These are phyloP conservation scores for Bombyx mori DNA, from an alignment of 1,140 invertebrate genomes.

Conservation along the genomic window DNA sequence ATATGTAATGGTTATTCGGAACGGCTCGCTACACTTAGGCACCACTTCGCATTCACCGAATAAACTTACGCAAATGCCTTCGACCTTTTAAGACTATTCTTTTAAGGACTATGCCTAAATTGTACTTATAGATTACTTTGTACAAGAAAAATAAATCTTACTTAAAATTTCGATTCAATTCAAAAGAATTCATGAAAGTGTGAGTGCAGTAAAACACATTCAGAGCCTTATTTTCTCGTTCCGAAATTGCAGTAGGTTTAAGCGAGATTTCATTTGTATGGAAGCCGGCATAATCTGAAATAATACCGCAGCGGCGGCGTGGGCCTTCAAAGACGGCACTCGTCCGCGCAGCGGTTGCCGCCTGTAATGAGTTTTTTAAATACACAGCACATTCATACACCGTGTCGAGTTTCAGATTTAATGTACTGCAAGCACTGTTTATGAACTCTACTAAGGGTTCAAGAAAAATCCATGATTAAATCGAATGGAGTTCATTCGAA, in stretches of 20 bases:
- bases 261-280: slow-evolving; percentile 71
- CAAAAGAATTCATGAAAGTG: slow-evolving; percentile 61
- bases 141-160: no score
- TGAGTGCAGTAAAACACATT: slow-evolving; percentile 64
- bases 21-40: slow-evolving; percentile 34
- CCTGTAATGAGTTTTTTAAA: slow-evolving; percentile 69
- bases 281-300: slow-evolving; percentile 68
- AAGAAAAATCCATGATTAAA: slow-evolving; percentile 12
- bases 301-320: slow-evolving; percentile 66
- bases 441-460: slow-evolving; percentile 27
- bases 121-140: no score
- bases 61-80: slow-evolving; percentile 18
- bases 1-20: slow-evolving; percentile 55
- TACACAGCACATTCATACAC: slow-evolving; percentile 62
- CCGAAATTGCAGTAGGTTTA: slow-evolving; percentile 68
- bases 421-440: slow-evolving; percentile 36
- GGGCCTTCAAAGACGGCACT: slow-evolving; percentile 68
- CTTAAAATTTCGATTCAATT: slow-evolving; percentile 17
- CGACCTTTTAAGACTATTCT: slow-evolving; percentile 10
- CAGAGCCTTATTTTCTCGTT: slow-evolving; percentile 67
- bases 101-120: not conserved
- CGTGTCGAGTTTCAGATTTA: slow-evolving; percentile 48
- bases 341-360: slow-evolving; percentile 58
- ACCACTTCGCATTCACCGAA: slow-evolving; percentile 30
- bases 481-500: not conserved